Evolutionary conservation across 2,888 invertebrate species (phyloP).

Genomic region (Drosophila diplacantha): DNA sequence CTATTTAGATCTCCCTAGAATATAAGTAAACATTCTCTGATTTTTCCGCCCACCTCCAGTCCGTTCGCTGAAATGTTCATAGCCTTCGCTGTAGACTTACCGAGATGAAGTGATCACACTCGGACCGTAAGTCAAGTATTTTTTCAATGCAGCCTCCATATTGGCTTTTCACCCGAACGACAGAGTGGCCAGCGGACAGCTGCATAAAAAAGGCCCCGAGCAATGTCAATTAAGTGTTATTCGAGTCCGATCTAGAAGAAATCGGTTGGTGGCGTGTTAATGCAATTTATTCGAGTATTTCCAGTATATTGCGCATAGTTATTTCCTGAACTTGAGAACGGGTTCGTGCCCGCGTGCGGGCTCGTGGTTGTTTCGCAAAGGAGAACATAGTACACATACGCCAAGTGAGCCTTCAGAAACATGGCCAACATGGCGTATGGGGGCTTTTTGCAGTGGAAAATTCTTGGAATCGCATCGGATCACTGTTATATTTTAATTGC

Average conservation of each 20-base stretch:
- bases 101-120: constrained; percentile 14
- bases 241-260: constrained; percentile 48
- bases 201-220: constrained; percentile 4
- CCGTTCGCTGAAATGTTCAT: neutral
- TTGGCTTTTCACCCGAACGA: constrained; percentile 29
- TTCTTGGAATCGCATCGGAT: constrained; percentile 60
- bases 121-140: constrained; percentile 9
- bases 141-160: constrained; percentile 3
- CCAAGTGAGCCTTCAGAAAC: constrained; percentile 15
- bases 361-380: neutral
- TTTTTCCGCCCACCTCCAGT: neutral
- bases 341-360: constrained; percentile 36
- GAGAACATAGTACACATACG: constrained; percentile 30
- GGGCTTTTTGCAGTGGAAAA: constrained; percentile 30
- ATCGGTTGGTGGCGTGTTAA: constrained; percentile 37
- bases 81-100: neutral
- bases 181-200: constrained; percentile 8
- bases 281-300: constrained; percentile 46
- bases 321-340: constrained; percentile 71
- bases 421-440: constrained; percentile 55
- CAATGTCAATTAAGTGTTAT: constrained; percentile 39
- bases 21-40: neutral
- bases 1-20: neutral
- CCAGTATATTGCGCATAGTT: constrained; percentile 43
- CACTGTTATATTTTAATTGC: constrained; percentile 60